Percentiles rank a stretch among this genome's conserved stretches.
phyloP scores from a whole-genome alignment of 1,140 invertebrate species.

The Sycophaga agraensis region DNA sequence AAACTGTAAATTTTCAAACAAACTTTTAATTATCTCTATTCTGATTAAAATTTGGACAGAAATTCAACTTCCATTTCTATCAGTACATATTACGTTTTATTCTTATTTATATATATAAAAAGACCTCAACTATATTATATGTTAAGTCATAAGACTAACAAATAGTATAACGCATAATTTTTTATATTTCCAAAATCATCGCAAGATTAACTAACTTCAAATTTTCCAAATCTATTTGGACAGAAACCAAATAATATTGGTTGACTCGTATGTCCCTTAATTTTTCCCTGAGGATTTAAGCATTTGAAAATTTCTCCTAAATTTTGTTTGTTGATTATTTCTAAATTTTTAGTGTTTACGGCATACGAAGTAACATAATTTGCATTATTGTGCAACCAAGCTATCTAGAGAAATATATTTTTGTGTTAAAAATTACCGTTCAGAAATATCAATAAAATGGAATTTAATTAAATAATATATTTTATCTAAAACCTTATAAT shows the following conservation, averaged over 20 bases:
- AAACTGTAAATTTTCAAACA: too few relatives aligned
- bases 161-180: too few relatives aligned
- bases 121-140: too few relatives aligned
- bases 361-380: constrained; percentile 33
- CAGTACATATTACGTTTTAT: not conserved
- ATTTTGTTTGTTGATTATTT: constrained; percentile 35
- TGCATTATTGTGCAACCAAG: constrained; percentile 41
- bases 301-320: constrained; percentile 37
- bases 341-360: constrained; percentile 31
- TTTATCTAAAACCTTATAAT: constrained; percentile 22
- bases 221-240: constrained; percentile 37
- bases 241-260: constrained; percentile 43
- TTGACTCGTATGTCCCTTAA: constrained; percentile 17
- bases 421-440: not conserved
- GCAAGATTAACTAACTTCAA: constrained; percentile 31
- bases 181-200: not conserved
- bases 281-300: constrained; percentile 30
- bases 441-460: not conserved
- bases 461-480: not conserved
- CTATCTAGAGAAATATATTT: constrained; percentile 32
- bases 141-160: too few relatives aligned
- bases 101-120: too few relatives aligned
- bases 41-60: too few relatives aligned
- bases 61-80: not conserved
- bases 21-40: too few relatives aligned